Base-by-base conservation (phyloP, 1,140 invertebrate species). In the Leucophenga varia region DNA sequence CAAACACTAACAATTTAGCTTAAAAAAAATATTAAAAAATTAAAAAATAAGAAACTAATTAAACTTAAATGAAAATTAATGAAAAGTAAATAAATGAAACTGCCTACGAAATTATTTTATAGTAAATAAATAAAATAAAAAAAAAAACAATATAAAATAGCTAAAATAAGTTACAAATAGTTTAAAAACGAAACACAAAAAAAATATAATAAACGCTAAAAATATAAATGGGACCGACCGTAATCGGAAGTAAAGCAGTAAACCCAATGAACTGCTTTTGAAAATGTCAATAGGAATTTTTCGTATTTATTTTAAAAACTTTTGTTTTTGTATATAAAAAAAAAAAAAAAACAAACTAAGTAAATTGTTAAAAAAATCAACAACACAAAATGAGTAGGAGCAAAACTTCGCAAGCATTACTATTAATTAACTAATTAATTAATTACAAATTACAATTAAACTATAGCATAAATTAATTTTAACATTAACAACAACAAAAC, bases 71-170 rank as follows among this genome's bases (percentile, higher is more conserved):
- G 19, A 25, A 42, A 28, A 41, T 14, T 10, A 41, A 41, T 16
- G 14, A 28, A 41, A 42, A 30, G 30, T 25, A 42, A 25, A 68
- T 63, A 44, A 67, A 68, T 64, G 63, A 67, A 67, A 67, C 63
- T 67, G 63, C 63, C 63, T 67, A 67, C 54, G 51, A 67, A 67
- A 45, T n/a, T n/a, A n/a, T n/a, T n/a, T n/a, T n/a, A 43, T 65
- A 65, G 63, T 18, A 3, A 31, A 16, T 65, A 65, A 67, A 59
- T 50, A 48, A 57, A 55, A 68, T 41, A 67, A 53, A 65, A n/a
- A n/a, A n/a, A n/a, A n/a, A n/a, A n/a, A n/a, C n/a, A n/a, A n/a
- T n/a, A n/a, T n/a, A n/a, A n/a, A 63, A 55, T 61, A 55, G 46
- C 44, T 47, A 39, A 63, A 58, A 48, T 12, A 37, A 44, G 14